Percentiles rank a stretch among this genome's conserved stretches.
Conservation (phyloP, 1,140 invertebrate genomes). For the Pseudobourletiella spinata region DNA sequence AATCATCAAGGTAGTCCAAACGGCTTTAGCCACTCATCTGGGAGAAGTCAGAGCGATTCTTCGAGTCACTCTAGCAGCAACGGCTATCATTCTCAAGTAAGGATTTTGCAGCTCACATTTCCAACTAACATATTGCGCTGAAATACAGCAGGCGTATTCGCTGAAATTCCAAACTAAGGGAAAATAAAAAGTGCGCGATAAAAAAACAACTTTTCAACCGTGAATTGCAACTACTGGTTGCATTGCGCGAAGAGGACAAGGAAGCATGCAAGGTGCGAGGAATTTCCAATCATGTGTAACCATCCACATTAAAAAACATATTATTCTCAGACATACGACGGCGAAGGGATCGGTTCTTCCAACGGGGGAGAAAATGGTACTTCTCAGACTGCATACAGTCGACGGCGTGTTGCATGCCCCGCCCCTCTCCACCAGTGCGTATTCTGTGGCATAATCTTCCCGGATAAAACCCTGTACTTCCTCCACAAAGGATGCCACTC, state of each 20-base stretch:
- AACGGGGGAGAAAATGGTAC: slow-evolving; percentile 25
- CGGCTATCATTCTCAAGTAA: slow-evolving; percentile 24
- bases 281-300: neutral
- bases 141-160: too few species aligned
- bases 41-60: neutral
- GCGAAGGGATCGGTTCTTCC: slow-evolving; percentile 33
- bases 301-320: neutral
- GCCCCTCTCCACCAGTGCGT: slow-evolving; percentile 54
- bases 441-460: slow-evolving; percentile 88
- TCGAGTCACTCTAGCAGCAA: slow-evolving; percentile 18
- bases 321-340: slow-evolving; percentile 24
- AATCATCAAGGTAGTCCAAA: neutral
- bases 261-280: neutral
- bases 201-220: too few species aligned
- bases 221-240: too few species aligned
- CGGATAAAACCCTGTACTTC: slow-evolving; percentile 90
- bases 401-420: slow-evolving; percentile 8
- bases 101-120: too few species aligned
- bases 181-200: too few species aligned
- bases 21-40: neutral
- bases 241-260: too few species aligned
- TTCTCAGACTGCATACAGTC: slow-evolving; percentile 20
- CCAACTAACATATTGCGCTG: too few species aligned
- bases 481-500: slow-evolving; percentile 95
- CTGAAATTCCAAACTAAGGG: too few species aligned